Base-by-base conservation (phyloP, 2,888 invertebrate species). In the Heliconius ethilla region DNA sequence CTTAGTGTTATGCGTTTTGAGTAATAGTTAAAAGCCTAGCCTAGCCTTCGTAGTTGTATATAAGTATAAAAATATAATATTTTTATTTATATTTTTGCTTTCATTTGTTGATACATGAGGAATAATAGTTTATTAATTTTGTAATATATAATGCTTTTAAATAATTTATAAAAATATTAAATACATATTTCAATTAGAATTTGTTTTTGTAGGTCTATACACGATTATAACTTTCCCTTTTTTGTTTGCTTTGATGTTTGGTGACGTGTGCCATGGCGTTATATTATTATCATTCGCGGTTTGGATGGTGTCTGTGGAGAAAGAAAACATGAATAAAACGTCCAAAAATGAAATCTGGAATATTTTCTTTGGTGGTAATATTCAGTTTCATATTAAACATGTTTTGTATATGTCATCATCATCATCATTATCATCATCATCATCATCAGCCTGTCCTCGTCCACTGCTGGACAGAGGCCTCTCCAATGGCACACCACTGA, bases 181-280 rank as follows among this genome's bases (percentile, higher is more conserved):
- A 22, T 22, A 51, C 22, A 51, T 51, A 22, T 51, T 51, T 51
- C 7, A 51, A 9, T 51, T 18, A 22, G 22, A 51, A 9, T 51
- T 9, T 51, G 4, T 63, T 75, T 77, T 95, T 90, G 88, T 95
- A 96, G 98, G 97, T 1, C 95, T 97, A 0, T 98, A 97, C 87
- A 97, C 97, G 0, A 95, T 98, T 82, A 96, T 99, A 78, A 97
- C 98, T 0, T 99, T 99, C 89, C 99, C 99, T 0, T 99, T 99
- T 92, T 91, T 99, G 80, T 99, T 99, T 89, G 97, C 97, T 22
- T 95, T 99, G 70, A 99, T 99, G 99, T 99, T 99, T 86, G 99
- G 99, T 18, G 99, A 99, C 87, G 90, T 96, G 82, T 99, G 99
- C 0, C 99, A 99, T 87, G 99, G 98, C 0, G 0, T 96, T 0